Base-by-base conservation (phyloP, 2,888 invertebrate genomes). In the Brassicogethes aeneus region DNA sequence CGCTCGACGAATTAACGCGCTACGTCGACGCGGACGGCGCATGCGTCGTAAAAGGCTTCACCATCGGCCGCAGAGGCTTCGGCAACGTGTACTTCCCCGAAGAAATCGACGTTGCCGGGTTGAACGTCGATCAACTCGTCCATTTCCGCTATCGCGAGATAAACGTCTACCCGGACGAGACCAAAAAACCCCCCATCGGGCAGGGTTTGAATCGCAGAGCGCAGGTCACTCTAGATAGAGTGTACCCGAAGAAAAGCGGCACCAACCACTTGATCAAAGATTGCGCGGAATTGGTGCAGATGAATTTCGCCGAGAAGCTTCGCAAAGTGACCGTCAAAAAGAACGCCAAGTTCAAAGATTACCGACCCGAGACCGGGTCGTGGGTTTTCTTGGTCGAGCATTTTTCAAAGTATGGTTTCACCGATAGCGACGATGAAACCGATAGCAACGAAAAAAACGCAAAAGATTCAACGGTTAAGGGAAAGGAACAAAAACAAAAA, bases 351-450 rank as follows among this genome's bases (percentile, higher is more conserved):
- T 99, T 97, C 65, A 79, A 94, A 3, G 96, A 97, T 62, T 32
- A 32, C 13, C 77, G 93, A 0, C 90, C 95, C 0, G 88, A 90
- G 63, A 93, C 92, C 2, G 97, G 97, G 15, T 92, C 94, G 40
- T 99, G 97, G 96, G 94, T 95, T 37, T 97, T 97, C 69, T 80
- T 85, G 65, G 89, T 91, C 34, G 85, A 90, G 41, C 95, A 95
- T 67, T 95, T 95, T 68, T 93, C 94, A 12, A 94, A 93, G 60
- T 96, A 95, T 64, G 91, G 90, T 0, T 62, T 60, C 37, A 82
- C 80, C 7, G 94, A 94, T 50, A 88, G 89, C 0, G 92, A 92
- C 47, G 94, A 94, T 42, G 90, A 90, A 2, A 39, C 40, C 3
- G 55, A 53, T 3, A 48, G 13, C 23, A 17, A 17, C 10, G 13